These are phyloP conservation scores for Eonycteris spelaea DNA, from an alignment of 2,113 vertebrate species.

Conservation along the genomic window DNA sequence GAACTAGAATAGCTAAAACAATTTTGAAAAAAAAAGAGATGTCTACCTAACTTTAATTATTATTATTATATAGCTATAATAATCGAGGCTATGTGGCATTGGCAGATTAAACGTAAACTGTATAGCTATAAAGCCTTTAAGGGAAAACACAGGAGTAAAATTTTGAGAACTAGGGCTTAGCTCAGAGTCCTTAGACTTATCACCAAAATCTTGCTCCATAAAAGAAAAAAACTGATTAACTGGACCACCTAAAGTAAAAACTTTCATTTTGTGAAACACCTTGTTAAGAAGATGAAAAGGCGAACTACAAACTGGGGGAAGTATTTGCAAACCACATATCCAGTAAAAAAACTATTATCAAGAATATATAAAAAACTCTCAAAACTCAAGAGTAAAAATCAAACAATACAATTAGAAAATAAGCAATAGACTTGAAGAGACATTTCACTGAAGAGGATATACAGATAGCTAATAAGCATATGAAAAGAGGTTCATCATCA, in stretches of 20 bases:
- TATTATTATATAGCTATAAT: neutral
- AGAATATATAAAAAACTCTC: neutral
- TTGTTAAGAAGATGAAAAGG: neutral
- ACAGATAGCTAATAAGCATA: neutral
- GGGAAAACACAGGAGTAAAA: neutral
- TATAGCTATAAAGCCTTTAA: neutral
- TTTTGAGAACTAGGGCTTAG: neutral
- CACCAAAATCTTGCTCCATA: neutral
- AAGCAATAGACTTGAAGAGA: neutral
- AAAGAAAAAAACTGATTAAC: neutral
- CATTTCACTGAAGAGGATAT: neutral
- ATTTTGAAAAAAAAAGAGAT: neutral
- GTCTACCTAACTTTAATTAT: neutral
- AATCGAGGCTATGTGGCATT: neutral
- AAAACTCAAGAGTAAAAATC: neutral
- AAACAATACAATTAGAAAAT: neutral
- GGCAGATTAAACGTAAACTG: neutral
- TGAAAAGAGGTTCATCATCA: neutral
- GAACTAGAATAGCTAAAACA: neutral
- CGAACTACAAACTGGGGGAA: neutral
- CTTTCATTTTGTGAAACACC: neutral
- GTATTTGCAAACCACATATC: neutral
- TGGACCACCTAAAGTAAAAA: neutral
- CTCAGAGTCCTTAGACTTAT: neutral
- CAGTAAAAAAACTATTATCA: neutral